Evolutionary conservation across 2,113 vertebrate genomes (phyloP).

Genomic region (Cryptomyrus ogoouensis): DNA sequence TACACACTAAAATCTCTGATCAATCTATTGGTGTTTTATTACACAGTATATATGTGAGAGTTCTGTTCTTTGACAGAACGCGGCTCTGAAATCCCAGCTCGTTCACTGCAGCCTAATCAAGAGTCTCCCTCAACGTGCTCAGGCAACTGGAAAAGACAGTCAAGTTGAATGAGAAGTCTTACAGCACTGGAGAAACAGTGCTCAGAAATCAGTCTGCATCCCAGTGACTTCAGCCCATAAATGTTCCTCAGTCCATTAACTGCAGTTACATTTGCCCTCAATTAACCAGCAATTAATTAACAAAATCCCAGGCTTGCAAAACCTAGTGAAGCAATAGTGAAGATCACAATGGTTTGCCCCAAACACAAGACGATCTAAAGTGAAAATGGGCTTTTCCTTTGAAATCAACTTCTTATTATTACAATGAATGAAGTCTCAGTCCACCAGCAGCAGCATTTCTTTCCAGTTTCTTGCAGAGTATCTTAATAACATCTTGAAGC

Average conservation of each 20-base stretch:
- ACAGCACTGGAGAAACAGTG: slow-evolving; percentile 20
- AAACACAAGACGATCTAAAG: not conserved
- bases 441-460: not conserved
- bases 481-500: not conserved
- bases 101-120: not conserved
- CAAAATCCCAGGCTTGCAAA: not conserved
- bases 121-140: not conserved
- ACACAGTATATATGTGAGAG: not conserved
- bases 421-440: not conserved
- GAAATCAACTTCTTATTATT: not conserved
- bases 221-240: slow-evolving; percentile 21
- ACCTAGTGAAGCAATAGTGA: not conserved
- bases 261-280: slow-evolving; percentile 21
- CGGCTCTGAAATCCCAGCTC: not conserved
- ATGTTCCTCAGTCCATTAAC: slow-evolving; percentile 24
- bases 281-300: slow-evolving; percentile 34
- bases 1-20: not conserved
- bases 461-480: not conserved
- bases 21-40: not conserved
- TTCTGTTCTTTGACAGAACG: not conserved
- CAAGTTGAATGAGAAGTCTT: not conserved
- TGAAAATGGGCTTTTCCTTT: not conserved
- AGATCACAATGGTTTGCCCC: not conserved
- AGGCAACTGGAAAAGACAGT: not conserved
- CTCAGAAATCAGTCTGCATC: slow-evolving; percentile 41